Evolutionary conservation across 2,888 invertebrate genomes (phyloP).

Genomic region (Abrostola triplasia): DNA sequence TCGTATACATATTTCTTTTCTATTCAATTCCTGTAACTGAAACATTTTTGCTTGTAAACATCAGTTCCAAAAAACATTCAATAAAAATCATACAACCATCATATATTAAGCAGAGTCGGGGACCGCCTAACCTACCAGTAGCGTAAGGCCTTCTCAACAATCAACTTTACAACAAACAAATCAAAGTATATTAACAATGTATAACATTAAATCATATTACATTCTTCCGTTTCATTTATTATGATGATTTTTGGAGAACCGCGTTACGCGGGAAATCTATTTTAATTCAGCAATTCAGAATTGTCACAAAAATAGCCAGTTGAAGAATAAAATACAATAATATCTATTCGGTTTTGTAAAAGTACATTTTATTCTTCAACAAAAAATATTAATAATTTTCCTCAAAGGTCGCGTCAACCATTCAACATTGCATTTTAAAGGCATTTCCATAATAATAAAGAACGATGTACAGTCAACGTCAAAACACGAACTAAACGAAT

Average conservation of each 20-base stretch:
- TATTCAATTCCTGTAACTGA: slow-evolving; percentile 23
- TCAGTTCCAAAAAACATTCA: slow-evolving; percentile 25
- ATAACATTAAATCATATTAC: slow-evolving; percentile 11
- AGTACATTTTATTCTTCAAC: background rate
- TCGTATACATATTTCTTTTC: slow-evolving; percentile 8
- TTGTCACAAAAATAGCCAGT: background rate
- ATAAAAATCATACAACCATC: slow-evolving; percentile 5
- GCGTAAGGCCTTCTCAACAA: background rate
- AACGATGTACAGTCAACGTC: background rate
- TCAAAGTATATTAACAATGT: slow-evolving; percentile 16
- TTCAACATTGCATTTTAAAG: background rate
- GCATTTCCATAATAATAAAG: background rate
- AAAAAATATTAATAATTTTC: background rate
- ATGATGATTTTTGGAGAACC: slow-evolving; percentile 13
- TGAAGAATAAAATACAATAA: background rate
- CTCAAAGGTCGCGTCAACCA: background rate
- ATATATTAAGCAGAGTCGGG: slow-evolving; percentile 3
- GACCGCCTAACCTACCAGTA: slow-evolving; percentile 21
- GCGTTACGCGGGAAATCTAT: slow-evolving; percentile 2
- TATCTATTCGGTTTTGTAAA: no score
- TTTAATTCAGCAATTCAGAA: background rate
- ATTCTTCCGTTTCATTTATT: slow-evolving; percentile 11
- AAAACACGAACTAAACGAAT: background rate
- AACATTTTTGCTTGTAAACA: slow-evolving; percentile 27
- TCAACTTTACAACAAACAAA: background rate